Conservation (phyloP, 1,140 invertebrate genomes). For the Hylaeus volcanicus region DNA sequence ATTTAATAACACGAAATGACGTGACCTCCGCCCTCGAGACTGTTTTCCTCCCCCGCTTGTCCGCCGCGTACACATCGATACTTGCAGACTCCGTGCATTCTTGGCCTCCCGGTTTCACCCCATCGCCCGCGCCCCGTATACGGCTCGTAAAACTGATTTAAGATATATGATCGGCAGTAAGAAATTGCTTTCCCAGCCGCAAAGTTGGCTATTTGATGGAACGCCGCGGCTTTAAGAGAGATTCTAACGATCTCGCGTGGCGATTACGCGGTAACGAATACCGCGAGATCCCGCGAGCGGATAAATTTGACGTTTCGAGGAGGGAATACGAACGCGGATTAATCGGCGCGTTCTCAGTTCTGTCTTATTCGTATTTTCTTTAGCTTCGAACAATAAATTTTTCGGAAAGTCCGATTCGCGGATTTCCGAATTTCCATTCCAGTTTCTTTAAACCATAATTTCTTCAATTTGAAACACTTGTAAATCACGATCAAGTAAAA, state of each 20-base stretch:
- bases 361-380: neutral
- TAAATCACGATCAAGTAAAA: no score
- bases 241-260: neutral
- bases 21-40: conserved; percentile 54
- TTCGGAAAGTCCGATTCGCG: no score
- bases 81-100: conserved; percentile 41
- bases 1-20: conserved; percentile 72
- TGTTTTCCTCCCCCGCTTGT: conserved; percentile 12
- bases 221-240: neutral
- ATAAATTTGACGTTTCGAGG: conserved; percentile 35
- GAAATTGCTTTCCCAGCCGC: conserved; percentile 41
- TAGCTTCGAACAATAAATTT: no score
- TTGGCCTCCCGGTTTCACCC: neutral
- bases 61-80: conserved; percentile 51
- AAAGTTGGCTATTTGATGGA: conserved; percentile 40
- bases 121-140: neutral
- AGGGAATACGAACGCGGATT: conserved; percentile 31
- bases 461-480: no score
- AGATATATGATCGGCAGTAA: conserved; percentile 50
- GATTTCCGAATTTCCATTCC: no score
- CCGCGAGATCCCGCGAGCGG: neutral
- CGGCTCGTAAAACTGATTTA: conserved; percentile 57
- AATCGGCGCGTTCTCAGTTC: conserved; percentile 23
- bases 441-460: no score
- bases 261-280: neutral